Evolutionary conservation across 2,888 invertebrate species (phyloP).

Genomic region (Agrotis exclamationis): DNA sequence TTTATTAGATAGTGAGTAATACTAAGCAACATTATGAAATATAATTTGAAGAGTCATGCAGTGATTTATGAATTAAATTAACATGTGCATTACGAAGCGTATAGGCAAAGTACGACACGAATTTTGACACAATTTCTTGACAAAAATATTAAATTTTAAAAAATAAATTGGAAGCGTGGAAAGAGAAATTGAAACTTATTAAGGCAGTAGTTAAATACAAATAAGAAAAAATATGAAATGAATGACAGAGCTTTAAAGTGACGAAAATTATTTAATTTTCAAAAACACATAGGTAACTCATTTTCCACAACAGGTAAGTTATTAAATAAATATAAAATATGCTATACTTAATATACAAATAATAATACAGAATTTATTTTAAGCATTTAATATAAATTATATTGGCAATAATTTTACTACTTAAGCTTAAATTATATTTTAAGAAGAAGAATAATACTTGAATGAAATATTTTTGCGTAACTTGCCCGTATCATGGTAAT

Average conservation of each 20-base stretch:
- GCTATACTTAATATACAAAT: slow-evolving; percentile 18
- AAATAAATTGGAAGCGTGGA: no score
- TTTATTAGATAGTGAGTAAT: no score
- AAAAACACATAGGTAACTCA: slow-evolving; percentile 45
- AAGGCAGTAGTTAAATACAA: background rate
- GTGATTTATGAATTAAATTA: background rate
- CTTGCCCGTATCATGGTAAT: slow-evolving; percentile 55
- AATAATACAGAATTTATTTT: slow-evolving; percentile 1
- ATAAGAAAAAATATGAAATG: background rate
- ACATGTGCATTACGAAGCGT: background rate
- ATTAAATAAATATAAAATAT: slow-evolving; percentile 31
- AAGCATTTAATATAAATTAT: slow-evolving; percentile 7
- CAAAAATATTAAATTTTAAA: no score
- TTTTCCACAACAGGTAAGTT: slow-evolving; percentile 39
- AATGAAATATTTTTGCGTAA: slow-evolving; percentile 23
- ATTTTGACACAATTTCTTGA: no score
- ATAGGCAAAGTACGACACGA: no score
- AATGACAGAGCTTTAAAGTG: background rate
- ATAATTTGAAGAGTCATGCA: no score
- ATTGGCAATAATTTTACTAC: slow-evolving; percentile 31
- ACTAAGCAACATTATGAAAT: background rate
- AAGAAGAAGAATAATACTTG: slow-evolving; percentile 31
- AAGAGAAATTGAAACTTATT: no score
- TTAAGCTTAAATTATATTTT: slow-evolving; percentile 34
- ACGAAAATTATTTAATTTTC: background rate